phyloP scores from a whole-genome alignment of 2,888 invertebrate genomes.

The Himalopsyche anomala region DNA sequence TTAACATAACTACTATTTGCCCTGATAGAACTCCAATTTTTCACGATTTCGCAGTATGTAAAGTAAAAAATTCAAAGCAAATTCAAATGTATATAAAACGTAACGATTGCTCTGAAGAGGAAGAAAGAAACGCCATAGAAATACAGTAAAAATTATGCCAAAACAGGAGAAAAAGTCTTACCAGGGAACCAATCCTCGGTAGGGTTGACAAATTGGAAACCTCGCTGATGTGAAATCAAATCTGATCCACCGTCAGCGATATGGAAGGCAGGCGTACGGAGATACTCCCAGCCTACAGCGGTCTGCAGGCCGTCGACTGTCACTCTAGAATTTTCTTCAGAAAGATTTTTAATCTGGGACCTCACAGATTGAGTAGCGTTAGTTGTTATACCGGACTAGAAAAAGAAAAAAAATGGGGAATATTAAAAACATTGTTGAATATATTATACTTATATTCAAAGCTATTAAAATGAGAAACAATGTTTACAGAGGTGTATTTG shows the following conservation, averaged over 20 bases:
- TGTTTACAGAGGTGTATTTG: not conserved
- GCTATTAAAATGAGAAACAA: not conserved
- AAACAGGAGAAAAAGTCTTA: slow-evolving; percentile 67
- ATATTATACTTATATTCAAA: not conserved
- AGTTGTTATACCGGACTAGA: slow-evolving; percentile 87
- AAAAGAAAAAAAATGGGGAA: slow-evolving; percentile 65
- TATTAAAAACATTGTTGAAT: not conserved
- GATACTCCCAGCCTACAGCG: slow-evolving; percentile 89
- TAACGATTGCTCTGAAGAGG: too few species aligned
- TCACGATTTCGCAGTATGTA: too few species aligned
- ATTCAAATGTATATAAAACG: too few species aligned
- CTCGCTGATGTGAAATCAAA: slow-evolving; percentile 85
- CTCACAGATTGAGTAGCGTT: slow-evolving; percentile 91
- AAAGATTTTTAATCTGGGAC: slow-evolving; percentile 89
- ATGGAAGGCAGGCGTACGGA: slow-evolving; percentile 83
- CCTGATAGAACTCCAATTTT: too few species aligned
- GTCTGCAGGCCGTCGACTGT: slow-evolving; percentile 85
- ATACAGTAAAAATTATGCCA: too few species aligned
- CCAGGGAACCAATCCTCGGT: slow-evolving; percentile 93
- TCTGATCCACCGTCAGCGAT: slow-evolving; percentile 84
- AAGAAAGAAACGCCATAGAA: too few species aligned
- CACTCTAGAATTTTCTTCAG: slow-evolving; percentile 84
- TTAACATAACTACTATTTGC: too few species aligned
- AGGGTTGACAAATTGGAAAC: slow-evolving; percentile 91
- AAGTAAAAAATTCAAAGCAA: too few species aligned